Evolutionary conservation across 2,888 invertebrate species (phyloP).

Genomic region (Diplazon laetatorius): DNA sequence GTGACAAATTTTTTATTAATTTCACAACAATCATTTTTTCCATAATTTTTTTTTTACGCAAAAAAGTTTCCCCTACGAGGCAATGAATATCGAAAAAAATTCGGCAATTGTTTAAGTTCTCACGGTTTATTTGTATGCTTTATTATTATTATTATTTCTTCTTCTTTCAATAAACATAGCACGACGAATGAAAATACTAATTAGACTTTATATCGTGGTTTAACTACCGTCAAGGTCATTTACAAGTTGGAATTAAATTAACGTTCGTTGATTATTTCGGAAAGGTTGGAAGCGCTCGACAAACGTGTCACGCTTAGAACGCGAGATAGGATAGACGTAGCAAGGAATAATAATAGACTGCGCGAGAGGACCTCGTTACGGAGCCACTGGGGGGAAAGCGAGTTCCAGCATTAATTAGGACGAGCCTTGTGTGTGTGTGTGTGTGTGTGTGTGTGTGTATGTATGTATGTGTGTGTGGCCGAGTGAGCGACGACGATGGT

Average conservation of each 20-base stretch:
- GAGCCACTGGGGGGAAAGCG: constrained; percentile 39
- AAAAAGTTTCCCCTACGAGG: too few relatives aligned
- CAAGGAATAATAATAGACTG: constrained; percentile 48
- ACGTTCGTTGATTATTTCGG: constrained; percentile 28
- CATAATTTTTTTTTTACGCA: too few relatives aligned
- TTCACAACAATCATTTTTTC: too few relatives aligned
- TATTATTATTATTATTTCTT: too few relatives aligned
- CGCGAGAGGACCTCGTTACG: constrained; percentile 57
- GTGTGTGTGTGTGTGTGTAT: not conserved
- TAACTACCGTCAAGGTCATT: not conserved
- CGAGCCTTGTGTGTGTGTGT: constrained; percentile 19
- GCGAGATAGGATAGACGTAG: constrained; percentile 38
- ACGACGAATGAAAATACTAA: not conserved
- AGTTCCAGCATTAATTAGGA: constrained; percentile 61
- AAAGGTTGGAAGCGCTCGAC: constrained; percentile 35
- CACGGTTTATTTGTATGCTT: not conserved
- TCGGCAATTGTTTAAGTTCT: too few relatives aligned
- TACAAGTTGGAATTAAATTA: constrained; percentile 11
- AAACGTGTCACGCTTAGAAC: constrained; percentile 45
- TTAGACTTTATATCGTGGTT: not conserved
- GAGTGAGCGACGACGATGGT: constrained; percentile 25
- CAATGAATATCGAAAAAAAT: too few relatives aligned
- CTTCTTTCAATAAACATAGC: too few relatives aligned
- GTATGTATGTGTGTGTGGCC: not conserved
- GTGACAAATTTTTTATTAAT: too few relatives aligned